A percentile compares a stretch with the other conserved stretches of the same genome.
phyloP scores from a whole-genome alignment of 2,797 vertebrate genomes.

The Typhlichthys eigenmanni region DNA sequence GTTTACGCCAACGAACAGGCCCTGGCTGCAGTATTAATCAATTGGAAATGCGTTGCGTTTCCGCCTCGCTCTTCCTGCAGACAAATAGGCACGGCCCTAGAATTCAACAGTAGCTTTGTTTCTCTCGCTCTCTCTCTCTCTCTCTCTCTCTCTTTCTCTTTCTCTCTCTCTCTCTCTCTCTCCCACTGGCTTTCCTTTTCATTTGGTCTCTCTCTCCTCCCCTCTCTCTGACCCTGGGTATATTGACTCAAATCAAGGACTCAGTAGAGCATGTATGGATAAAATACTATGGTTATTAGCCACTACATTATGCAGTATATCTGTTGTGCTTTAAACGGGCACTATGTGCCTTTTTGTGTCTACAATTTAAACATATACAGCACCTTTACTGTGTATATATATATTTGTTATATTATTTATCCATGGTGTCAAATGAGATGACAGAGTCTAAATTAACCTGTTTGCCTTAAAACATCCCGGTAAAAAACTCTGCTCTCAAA shows the following conservation, averaged over 20 bases:
- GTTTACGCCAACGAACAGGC: slow-evolving; percentile 62
- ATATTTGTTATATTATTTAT: slow-evolving; percentile 51
- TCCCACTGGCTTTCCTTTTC: not conserved
- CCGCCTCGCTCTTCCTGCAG: slow-evolving; percentile 50
- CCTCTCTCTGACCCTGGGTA: slow-evolving; percentile 27
- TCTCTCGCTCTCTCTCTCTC: slow-evolving; percentile 2
- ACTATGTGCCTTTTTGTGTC: not conserved
- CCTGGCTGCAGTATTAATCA: slow-evolving; percentile 70
- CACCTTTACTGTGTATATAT: slow-evolving; percentile 27
- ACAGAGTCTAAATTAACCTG: slow-evolving; percentile 44
- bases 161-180: not conserved
- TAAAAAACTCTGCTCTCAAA: slow-evolving; percentile 62
- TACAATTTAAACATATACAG: slow-evolving; percentile 12
- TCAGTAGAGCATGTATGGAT: slow-evolving; percentile 41
- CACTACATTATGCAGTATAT: slow-evolving; percentile 12
- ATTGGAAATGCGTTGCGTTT: slow-evolving; percentile 67
- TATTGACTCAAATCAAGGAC: slow-evolving; percentile 53
- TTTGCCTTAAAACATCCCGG: slow-evolving; percentile 57
- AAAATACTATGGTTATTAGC: slow-evolving; percentile 61
- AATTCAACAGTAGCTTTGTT: slow-evolving; percentile 4
- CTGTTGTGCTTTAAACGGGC: slow-evolving; percentile 8
- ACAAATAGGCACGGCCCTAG: slow-evolving; percentile 44
- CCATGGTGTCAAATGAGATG: slow-evolving; percentile 37
- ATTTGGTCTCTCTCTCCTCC: slow-evolving; percentile 3
- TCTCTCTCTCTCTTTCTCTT: not conserved